These are phyloP conservation scores for Falcunculus frontatus DNA, from an alignment of 2,113 vertebrate species.

Conservation along the genomic window DNA sequence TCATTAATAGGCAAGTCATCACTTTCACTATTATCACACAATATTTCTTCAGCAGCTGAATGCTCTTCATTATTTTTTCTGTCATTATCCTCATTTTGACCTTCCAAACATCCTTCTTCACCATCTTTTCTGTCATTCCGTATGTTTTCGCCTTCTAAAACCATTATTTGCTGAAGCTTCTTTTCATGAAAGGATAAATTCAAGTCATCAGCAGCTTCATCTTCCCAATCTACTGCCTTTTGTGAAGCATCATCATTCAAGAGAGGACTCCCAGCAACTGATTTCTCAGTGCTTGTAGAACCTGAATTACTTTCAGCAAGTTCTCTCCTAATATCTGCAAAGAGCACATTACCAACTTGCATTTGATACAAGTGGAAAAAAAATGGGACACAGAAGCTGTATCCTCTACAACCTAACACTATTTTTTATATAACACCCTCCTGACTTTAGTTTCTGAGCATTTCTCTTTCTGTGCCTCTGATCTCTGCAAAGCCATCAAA, in stretches of 20 bases:
- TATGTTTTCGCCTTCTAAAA: slow-evolving; percentile 70
- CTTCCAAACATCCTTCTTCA: slow-evolving; percentile 62
- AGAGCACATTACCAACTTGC: neutral
- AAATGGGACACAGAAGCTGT: neutral
- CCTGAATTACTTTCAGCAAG: slow-evolving; percentile 22
- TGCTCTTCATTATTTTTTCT: neutral
- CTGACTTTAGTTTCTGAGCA: neutral
- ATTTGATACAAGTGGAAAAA: neutral
- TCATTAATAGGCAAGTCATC: neutral
- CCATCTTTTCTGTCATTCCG: neutral
- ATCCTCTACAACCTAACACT: neutral
- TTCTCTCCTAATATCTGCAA: slow-evolving; percentile 55
- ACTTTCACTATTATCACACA: neutral
- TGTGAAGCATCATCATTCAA: neutral
- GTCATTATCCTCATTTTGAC: slow-evolving; percentile 13
- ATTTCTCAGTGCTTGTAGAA: slow-evolving; percentile 61
- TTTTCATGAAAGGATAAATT: slow-evolving; percentile 73
- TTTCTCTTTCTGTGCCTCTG: neutral
- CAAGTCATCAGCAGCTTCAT: slow-evolving; percentile 67
- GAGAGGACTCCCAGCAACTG: neutral
- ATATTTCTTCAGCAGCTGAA: neutral
- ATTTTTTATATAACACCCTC: neutral
- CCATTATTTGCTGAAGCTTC: slow-evolving; percentile 69
- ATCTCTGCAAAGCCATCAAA: neutral
- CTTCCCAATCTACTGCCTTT: neutral